Evolutionary conservation across 2,113 vertebrate species (phyloP).

Genomic region (Phaethornis superciliosus): DNA sequence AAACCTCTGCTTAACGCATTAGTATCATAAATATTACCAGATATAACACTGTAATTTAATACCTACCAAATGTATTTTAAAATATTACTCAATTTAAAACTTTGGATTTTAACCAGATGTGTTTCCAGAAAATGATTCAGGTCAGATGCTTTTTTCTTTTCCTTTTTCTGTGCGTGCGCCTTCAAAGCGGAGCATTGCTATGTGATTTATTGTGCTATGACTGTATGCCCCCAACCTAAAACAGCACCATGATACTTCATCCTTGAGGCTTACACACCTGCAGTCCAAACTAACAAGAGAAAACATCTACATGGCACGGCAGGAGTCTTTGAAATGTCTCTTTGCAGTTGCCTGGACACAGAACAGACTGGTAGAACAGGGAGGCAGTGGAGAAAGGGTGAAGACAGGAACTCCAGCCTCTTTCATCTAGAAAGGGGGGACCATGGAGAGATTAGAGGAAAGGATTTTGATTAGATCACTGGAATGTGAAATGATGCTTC

Average conservation of each 20-base stretch:
- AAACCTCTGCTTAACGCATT: conserved; percentile 75
- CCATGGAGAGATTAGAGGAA: conserved; percentile 67
- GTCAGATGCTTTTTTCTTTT: conserved; percentile 74
- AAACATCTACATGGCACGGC: conserved; percentile 59
- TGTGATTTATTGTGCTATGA: conserved; percentile 74
- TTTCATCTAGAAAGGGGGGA: conserved; percentile 69
- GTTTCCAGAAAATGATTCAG: conserved; percentile 73
- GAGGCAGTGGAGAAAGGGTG: conserved; percentile 59
- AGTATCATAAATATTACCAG: conserved; percentile 76
- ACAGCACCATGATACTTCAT: conserved; percentile 72
- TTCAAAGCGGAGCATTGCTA: conserved; percentile 55
- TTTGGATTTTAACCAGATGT: conserved; percentile 83
- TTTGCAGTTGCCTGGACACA: conserved; percentile 71
- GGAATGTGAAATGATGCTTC: conserved; percentile 69
- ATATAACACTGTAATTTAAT: conserved; percentile 73
- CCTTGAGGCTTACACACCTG: conserved; percentile 63
- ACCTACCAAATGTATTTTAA: conserved; percentile 77
- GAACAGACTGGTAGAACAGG: conserved; percentile 66
- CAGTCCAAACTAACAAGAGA: conserved; percentile 69
- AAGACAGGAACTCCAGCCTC: conserved; percentile 64
- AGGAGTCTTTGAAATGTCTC: conserved; percentile 68
- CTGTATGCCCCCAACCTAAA: conserved; percentile 75
- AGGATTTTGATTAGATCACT: conserved; percentile 71
- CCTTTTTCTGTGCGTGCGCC: not conserved
- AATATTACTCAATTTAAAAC: conserved; percentile 75